Evolutionary conservation across 2,797 vertebrate species (phyloP).

Genomic region (Valencia hispanica): DNA sequence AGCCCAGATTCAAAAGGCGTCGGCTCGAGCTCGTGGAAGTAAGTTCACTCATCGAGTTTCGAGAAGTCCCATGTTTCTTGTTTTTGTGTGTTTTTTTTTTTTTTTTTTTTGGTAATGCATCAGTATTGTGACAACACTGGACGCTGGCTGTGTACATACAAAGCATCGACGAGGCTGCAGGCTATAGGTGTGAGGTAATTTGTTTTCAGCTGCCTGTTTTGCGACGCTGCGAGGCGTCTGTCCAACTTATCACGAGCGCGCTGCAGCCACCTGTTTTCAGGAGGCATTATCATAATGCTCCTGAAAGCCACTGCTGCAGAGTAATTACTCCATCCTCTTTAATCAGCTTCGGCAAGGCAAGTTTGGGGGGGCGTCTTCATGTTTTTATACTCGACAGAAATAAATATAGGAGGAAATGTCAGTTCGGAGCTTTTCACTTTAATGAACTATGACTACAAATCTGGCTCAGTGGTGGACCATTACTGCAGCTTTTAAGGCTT

Average conservation of each 20-base stretch:
- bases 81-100: too few species aligned
- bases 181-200: constrained; percentile 66
- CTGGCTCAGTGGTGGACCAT: background rate
- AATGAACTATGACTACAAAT: constrained; percentile 6
- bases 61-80: constrained; percentile 54
- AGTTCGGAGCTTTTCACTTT: background rate
- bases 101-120: constrained; percentile 68
- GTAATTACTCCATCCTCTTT: constrained; percentile 58
- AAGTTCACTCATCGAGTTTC: constrained; percentile 53
- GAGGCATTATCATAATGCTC: constrained; percentile 60
- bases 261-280: constrained; percentile 66
- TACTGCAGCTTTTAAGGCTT: constrained; percentile 1
- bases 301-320: constrained; percentile 41
- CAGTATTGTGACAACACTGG: constrained; percentile 75
- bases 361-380: constrained; percentile 3
- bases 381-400: constrained; percentile 28
- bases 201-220: constrained; percentile 54
- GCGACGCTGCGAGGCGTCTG: constrained; percentile 52
- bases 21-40: constrained; percentile 19
- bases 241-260: constrained; percentile 61
- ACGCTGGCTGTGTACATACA: constrained; percentile 73
- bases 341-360: constrained; percentile 50
- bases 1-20: constrained; percentile 5
- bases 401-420: constrained; percentile 24
- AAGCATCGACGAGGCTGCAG: constrained; percentile 67